Base-by-base conservation (phyloP, 1,140 invertebrate genomes). In the Diorhabda elongata region DNA sequence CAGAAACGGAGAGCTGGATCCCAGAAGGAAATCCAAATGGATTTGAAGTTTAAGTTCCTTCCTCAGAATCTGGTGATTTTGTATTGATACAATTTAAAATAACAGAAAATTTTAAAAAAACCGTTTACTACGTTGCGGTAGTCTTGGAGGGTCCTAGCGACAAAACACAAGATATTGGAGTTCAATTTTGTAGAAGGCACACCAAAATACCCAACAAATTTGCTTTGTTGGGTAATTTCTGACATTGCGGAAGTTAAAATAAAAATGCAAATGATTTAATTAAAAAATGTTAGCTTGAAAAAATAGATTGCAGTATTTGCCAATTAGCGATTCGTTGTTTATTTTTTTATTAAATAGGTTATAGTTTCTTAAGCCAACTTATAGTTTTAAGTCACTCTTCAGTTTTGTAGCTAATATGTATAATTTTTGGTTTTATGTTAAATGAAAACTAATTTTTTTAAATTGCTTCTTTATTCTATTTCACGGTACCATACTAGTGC, bases 401-500 rank as follows among this genome's bases (percentile, higher is more conserved):
- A 26, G 0, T 26, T 26, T 26, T 26, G 26, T 26, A 26, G 26
- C 9, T 52, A 9, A 2, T 52, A 52, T 11, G 7, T 61, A 7
- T 61, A 26, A 11, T 26, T 60, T 60, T 60, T 60, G 8, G 11
- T 26, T 3, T 60, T 42, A 7, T 60, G 11, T 3, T 4, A 42
- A 60, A 60, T 60, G 42, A 0, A 60, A 26, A 60, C 11, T 42
- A 26, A 42, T 41, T 42, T 7, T 61, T 61, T 11, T 61, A 26
- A 26, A 41, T 61, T 41, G 42, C 5, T 61, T 61, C 7, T 61
- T 41, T 41, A 61, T 61, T 9, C 42, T 61, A 41, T 61, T 61
- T 61, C 59, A 61, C n/a, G 2, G 11, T 61, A 61, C 59, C 4
- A 9, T 2, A 59, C 58, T 61, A 61, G n/a, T 61, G 59, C 42